Evolutionary conservation across 2,113 vertebrate species (phyloP).

Genomic region (Gallinago undulata): DNA sequence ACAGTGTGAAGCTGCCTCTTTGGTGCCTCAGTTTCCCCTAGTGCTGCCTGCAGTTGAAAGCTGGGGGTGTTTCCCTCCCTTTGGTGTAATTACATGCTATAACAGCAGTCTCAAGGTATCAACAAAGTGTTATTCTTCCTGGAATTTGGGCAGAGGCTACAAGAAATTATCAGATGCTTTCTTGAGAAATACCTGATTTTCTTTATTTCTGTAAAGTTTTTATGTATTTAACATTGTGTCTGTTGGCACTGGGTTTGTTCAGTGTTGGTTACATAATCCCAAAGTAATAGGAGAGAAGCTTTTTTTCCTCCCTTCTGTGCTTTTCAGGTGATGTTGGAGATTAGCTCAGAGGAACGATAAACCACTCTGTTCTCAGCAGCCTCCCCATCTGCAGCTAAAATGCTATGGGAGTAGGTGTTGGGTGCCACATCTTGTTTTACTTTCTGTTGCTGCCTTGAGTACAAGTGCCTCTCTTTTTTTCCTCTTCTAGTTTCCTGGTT

Average conservation of each 20-base stretch:
- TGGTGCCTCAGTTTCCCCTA: background rate
- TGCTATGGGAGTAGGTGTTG: background rate
- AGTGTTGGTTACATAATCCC: background rate
- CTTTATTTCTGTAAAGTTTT: background rate
- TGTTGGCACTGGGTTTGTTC: background rate
- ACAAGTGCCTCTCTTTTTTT: background rate
- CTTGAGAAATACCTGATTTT: background rate
- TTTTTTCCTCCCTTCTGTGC: background rate
- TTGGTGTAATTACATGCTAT: fast-evolving
- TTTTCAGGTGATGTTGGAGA: background rate
- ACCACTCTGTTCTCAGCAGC: background rate
- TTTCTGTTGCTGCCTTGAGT: background rate
- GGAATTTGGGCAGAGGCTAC: background rate
- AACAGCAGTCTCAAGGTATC: background rate
- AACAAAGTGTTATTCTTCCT: background rate
- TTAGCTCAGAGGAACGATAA: background rate
- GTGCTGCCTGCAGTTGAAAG: background rate
- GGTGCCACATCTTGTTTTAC: background rate
- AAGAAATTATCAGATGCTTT: background rate
- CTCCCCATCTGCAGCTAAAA: background rate
- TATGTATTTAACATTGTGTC: background rate
- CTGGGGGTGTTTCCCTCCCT: fast-evolving
- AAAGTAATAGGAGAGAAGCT: background rate
- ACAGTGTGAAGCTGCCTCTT: background rate
- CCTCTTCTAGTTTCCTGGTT: background rate